A percentile compares a stretch with the other conserved stretches of the same genome.
phyloP scores from a whole-genome alignment of 2,797 vertebrate genomes.

The Salarias fasciatus region DNA sequence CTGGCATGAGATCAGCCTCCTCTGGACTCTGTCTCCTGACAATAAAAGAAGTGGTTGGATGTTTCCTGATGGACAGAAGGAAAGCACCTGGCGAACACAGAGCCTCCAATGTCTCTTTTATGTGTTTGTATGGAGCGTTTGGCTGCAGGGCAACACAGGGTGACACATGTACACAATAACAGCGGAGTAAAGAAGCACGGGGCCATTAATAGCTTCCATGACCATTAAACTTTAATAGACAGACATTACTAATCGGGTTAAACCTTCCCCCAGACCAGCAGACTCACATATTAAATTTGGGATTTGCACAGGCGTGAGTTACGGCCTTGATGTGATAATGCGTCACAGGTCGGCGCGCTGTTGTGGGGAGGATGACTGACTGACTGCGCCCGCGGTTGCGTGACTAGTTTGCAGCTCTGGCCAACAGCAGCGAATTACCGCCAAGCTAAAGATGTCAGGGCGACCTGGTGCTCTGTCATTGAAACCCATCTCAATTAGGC shows the following conservation, averaged over 20 bases:
- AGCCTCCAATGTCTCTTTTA: conserved; percentile 64
- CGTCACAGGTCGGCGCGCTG: conserved; percentile 44
- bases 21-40: conserved; percentile 30
- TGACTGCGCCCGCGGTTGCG: conserved; percentile 39
- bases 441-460: conserved; percentile 55
- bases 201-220: conserved; percentile 58
- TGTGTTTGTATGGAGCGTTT: conserved; percentile 60
- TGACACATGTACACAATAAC: conserved; percentile 72
- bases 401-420: conserved; percentile 49
- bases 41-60: conserved; percentile 20
- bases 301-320: conserved; percentile 67
- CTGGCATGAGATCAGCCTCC: too few species aligned
- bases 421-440: conserved; percentile 58
- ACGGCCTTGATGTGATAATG: conserved; percentile 63
- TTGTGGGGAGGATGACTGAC: conserved; percentile 41
- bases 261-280: conserved; percentile 54
- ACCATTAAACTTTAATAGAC: conserved; percentile 74
- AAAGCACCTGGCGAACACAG: conserved; percentile 43
- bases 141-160: conserved; percentile 59
- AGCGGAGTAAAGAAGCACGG: conserved; percentile 49
- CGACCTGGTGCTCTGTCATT: conserved; percentile 61
- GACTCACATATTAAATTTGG: conserved; percentile 60
- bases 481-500: conserved; percentile 72
- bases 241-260: conserved; percentile 69
- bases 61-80: conserved; percentile 25